Evolutionary conservation across 2,113 vertebrate genomes (phyloP), one percentile per base, ranked within the genome.

Genomic region (Cyprinodon variegatus): DNA sequence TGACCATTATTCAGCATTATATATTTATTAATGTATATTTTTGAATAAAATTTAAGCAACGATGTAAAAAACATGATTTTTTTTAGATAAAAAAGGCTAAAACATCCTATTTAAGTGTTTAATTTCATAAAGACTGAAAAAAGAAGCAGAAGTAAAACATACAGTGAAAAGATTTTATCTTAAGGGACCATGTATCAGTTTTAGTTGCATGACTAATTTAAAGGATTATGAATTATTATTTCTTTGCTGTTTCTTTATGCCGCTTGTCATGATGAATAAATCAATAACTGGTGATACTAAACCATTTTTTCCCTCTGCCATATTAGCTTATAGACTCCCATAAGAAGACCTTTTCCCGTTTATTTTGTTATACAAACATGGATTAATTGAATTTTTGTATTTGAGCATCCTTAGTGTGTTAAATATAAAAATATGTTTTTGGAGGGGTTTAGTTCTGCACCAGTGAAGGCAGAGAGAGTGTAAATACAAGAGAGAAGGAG

Each of bases 361-460:
- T 50, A 13, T 50, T 50, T 13, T 50, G 14, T 50, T 5, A 6
- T 17, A 50, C 48, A 50, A 29, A 2, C 29, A 29, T 29, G 29
- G 48, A 50, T 15, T 15, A 17, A 15, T 50, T 50, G 4, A 17
- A 50, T 50, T 50, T 50, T 50, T 13, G 48, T 1, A 17, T 50
- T 50, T 50, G 48, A 50, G 48, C 48, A 50, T 50, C 48, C 5
- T 14, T 50, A 17, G 48, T 50, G 7, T 2, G 17, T 62, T 36
- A 63, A 15, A 13, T 29, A 29, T 61, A 46, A 72, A 72, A 77
- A 79, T 67, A 14, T 59, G 69, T 78, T 84, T 79, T 83, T 82
- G 37, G 29, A 68, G 41, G 45, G 7, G 64, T 72, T 73, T 65
- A 41, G 63, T 65, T 74, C 80, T 81, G 73, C 77, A 76, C 50